A percentile compares a stretch with the other conserved stretches of the same genome.
These are phyloP conservation scores for Drosophila austrosaltans DNA, from an alignment of 2,888 invertebrate genomes.

Conservation along the genomic window DNA sequence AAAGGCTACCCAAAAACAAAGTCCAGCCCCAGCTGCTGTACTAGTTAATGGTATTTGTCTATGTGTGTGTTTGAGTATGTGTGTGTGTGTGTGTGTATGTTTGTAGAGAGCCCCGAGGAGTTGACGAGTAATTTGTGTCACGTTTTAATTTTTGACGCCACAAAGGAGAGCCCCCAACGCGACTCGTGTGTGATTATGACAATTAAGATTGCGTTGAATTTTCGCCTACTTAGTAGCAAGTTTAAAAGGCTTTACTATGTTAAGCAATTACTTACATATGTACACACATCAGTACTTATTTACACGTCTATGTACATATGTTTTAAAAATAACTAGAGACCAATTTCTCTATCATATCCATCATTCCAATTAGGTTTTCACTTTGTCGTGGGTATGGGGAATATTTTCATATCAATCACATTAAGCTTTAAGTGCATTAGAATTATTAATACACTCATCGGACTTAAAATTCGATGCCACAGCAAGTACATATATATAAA, in stretches of 20 bases:
- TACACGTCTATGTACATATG: slow-evolving; percentile 1
- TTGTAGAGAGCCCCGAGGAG: slow-evolving; percentile 42
- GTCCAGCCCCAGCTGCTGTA: slow-evolving; percentile 29
- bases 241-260: slow-evolving; percentile 41
- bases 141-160: slow-evolving; percentile 72
- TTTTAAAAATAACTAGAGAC: too few species aligned
- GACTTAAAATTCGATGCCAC: slow-evolving; percentile 19
- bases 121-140: slow-evolving; percentile 69
- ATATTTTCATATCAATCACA: slow-evolving; percentile 40
- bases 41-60: slow-evolving; percentile 61
- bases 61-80: slow-evolving; percentile 3
- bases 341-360: neutral
- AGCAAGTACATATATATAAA: neutral
- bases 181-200: slow-evolving; percentile 63
- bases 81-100: slow-evolving; percentile 5
- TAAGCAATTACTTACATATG: slow-evolving; percentile 20
- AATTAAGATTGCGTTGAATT: slow-evolving; percentile 63
- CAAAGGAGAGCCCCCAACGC: slow-evolving; percentile 48
- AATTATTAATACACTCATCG: slow-evolving; percentile 7
- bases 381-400: slow-evolving; percentile 16
- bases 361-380: neutral
- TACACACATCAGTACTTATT: neutral
- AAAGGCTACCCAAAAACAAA: slow-evolving; percentile 28
- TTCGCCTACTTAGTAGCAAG: slow-evolving; percentile 43
- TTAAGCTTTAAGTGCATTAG: slow-evolving; percentile 27